Evolutionary conservation across 2,888 invertebrate species (phyloP).

Genomic region (Epicampocera succincta): DNA sequence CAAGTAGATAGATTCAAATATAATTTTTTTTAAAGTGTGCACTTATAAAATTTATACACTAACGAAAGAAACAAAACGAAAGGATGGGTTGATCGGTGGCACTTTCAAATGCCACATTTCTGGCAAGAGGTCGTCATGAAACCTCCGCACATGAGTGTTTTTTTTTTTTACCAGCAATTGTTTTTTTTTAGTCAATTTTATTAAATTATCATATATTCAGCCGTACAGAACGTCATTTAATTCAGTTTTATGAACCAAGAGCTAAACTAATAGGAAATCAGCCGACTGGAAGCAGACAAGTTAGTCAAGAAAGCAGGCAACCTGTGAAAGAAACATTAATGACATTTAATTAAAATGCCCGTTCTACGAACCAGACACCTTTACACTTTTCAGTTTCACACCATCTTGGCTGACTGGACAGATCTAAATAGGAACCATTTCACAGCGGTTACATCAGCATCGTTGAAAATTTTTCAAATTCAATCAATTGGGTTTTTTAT

Average conservation of each 20-base stretch:
- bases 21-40: too few species aligned
- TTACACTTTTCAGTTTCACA: slow-evolving; percentile 50
- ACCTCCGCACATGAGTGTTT: too few species aligned
- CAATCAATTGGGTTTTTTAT: slow-evolving; percentile 11
- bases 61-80: too few species aligned
- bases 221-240: not conserved
- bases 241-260: too few species aligned
- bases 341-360: slow-evolving; percentile 55
- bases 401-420: slow-evolving; percentile 16
- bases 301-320: not conserved
- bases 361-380: slow-evolving; percentile 20
- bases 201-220: too few species aligned
- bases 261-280: not conserved
- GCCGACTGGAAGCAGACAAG: not conserved
- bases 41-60: too few species aligned
- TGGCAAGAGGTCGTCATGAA: too few species aligned
- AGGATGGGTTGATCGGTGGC: too few species aligned
- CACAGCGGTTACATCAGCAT: slow-evolving; percentile 61
- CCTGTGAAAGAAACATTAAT: slow-evolving; percentile 70
- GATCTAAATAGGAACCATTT: slow-evolving; percentile 4
- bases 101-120: too few species aligned
- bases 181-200: too few species aligned
- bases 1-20: too few species aligned
- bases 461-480: slow-evolving; percentile 19
- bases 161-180: too few species aligned